Evolutionary conservation across 2,113 vertebrate species (phyloP), one percentile per base, ranked within the genome.

Genomic region (Lampris megalopsis): DNA sequence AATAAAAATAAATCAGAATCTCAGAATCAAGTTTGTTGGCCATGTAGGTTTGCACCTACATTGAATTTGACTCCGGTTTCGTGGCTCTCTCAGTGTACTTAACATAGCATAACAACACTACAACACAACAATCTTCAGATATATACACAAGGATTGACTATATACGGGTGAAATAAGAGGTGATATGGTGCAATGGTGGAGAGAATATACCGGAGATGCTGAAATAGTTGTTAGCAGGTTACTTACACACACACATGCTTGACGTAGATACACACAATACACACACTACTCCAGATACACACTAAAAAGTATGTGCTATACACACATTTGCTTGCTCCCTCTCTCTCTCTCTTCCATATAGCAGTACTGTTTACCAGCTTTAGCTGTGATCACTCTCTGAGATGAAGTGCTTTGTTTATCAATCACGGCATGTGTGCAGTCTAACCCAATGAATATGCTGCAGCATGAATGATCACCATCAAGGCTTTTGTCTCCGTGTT

Each of bases 351-450:
- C 7, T 73, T 7, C 62, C n/a, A 43, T 48, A 9, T 35, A 35
- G n/a, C 50, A 61, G 45, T 58, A 38, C 56, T 41, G 45, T 11
- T 47, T 41, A 57, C 73, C 63, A 74, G 63, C 48, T 24, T 11
- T 68, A 56, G 68, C 66, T 71, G 37, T 11, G 47, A 81, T 83
- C 58, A 35, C 59, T 70, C 52, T 35, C 42, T 48, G 56, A 71
- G 76, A 91, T 48, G 40, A 75, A 83, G 38, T 62, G 74, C 50
- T 80, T 63, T 60, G 79, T 82, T 57, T 42, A 80, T 87, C 70
- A 58, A 60, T 71, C 58, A 72, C 79, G 84, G 77, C 83, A 68
- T 65, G 63, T 65, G n/a, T 71, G 68, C 73, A 77, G 77, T 86
- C 72, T 61, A 71, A 71, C 75, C 24, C 80, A 67, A 72, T 72